Conservation (phyloP, 2,113 vertebrate genomes). For the Oplegnathus fasciatus region DNA sequence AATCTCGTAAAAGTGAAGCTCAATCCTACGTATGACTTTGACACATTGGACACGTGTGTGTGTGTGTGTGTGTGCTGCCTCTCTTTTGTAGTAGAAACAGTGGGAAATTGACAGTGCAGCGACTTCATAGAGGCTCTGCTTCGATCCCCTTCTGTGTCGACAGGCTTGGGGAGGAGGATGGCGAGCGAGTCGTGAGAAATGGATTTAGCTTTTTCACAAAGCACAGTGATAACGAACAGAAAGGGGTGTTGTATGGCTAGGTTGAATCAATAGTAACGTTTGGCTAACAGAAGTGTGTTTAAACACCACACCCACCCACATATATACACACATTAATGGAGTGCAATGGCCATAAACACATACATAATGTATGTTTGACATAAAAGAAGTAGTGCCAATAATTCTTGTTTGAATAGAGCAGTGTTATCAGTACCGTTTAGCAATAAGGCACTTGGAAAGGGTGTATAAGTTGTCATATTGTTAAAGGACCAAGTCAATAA, state of each 20-base stretch:
- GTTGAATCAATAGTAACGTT: conserved; percentile 26
- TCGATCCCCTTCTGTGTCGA: conserved; percentile 32
- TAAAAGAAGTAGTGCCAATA: background rate
- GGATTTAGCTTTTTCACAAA: conserved; percentile 45
- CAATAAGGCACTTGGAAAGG: background rate
- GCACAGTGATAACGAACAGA: conserved; percentile 27
- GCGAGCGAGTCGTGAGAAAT: conserved; percentile 26
- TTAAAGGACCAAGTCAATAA: conserved; percentile 4
- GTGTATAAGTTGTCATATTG: background rate
- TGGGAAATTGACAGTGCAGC: conserved; percentile 43
- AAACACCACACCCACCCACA: conserved; percentile 13
- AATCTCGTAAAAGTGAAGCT: conserved; percentile 27
- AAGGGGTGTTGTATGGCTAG: background rate
- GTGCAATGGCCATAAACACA: conserved; percentile 1
- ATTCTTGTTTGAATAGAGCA: background rate
- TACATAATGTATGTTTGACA: background rate
- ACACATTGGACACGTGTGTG: conserved; percentile 12
- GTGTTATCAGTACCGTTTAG: background rate
- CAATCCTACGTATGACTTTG: conserved; percentile 26
- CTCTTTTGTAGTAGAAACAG: conserved; percentile 53
- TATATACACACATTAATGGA: conserved; percentile 6
- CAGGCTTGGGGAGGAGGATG: conserved; percentile 26
- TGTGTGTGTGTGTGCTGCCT: conserved; percentile 11
- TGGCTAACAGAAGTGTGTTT: conserved; percentile 22
- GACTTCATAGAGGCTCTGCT: conserved; percentile 43